Conservation (phyloP, 1,140 invertebrate genomes). For the Bombus breviceps region DNA sequence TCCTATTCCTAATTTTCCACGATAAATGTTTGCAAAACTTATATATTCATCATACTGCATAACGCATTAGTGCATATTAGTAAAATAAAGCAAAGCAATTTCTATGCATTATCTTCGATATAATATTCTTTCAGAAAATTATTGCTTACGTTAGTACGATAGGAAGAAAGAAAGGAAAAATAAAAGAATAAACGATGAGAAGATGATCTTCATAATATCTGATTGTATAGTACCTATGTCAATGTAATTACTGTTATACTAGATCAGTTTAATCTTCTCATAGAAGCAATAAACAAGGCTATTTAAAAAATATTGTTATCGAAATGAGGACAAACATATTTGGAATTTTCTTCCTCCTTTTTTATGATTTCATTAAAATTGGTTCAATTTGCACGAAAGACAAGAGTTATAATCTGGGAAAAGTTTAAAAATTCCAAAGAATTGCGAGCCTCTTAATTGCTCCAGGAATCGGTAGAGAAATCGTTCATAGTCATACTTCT, state of each 20-base stretch:
- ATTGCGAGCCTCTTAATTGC: neutral
- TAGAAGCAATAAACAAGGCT: neutral
- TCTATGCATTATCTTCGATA: neutral
- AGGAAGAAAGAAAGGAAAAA: neutral
- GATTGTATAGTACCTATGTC: neutral
- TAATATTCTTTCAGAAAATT: neutral
- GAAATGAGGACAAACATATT: neutral
- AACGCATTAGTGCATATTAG: neutral
- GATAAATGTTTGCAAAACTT: neutral
- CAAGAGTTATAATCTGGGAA: neutral
- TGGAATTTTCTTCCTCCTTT: neutral
- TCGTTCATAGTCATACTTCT: neutral
- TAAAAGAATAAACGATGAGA: neutral
- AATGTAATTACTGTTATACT: neutral
- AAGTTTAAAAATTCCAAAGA: neutral
- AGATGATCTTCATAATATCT: neutral
- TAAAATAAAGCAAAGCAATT: neutral
- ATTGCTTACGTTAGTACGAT: neutral
- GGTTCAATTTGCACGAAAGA: neutral
- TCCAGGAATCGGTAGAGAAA: neutral
- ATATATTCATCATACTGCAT: neutral
- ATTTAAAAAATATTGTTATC: neutral
- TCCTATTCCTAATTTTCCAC: neutral
- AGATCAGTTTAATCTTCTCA: conserved; percentile 1
- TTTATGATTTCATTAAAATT: neutral